Percentiles rank a stretch among this genome's conserved stretches.
phyloP scores from a whole-genome alignment of 92 coral and sea anemone species.

The Scolanthus callimorphus region DNA sequence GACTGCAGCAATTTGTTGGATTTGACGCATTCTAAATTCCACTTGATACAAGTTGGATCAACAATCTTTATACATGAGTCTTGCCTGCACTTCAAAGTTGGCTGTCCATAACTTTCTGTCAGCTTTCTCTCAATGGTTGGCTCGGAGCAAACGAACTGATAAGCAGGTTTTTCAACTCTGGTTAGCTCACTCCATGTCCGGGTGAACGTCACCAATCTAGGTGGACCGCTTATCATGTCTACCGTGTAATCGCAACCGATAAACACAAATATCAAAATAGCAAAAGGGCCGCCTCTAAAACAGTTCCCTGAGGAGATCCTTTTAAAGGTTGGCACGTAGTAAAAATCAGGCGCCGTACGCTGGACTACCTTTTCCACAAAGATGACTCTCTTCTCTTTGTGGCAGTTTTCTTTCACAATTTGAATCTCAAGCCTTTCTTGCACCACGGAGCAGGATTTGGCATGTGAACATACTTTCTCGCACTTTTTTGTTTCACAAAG shows the following conservation, averaged over 20 bases:
- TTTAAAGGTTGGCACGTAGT: neutral
- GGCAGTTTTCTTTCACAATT: neutral
- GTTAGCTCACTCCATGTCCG: neutral
- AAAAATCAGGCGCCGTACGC: neutral
- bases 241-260: neutral
- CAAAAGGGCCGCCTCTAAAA: neutral
- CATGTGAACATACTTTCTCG: neutral
- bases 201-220: neutral
- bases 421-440: neutral
- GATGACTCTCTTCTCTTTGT: conserved; percentile 21
- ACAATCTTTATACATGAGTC: neutral
- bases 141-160: neutral
- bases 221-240: neutral
- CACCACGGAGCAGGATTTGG: neutral
- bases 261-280: too few species aligned
- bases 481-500: neutral
- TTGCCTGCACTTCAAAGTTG: neutral
- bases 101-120: neutral
- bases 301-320: neutral
- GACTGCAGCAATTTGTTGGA: neutral
- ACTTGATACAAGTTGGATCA: neutral
- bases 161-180: neutral
- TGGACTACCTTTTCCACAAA: conserved; percentile 21
- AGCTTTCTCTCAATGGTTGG: neutral
- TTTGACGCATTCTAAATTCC: neutral